Evolutionary conservation across 2,888 invertebrate genomes (phyloP).

Genomic region (Parapristionchus giblindavisi): DNA sequence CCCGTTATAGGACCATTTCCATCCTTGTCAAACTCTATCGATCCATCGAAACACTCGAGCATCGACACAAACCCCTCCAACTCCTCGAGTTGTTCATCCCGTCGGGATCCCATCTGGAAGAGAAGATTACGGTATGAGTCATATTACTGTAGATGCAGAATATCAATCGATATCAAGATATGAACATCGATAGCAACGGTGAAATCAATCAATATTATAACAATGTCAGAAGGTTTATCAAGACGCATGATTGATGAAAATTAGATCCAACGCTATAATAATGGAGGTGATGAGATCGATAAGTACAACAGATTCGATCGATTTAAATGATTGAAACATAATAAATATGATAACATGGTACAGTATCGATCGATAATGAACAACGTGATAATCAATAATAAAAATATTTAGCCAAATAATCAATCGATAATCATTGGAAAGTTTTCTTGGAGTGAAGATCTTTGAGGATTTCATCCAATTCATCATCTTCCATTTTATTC

Average conservation of each 20-base stretch:
- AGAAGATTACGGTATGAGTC: background rate
- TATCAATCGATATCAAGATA: background rate
- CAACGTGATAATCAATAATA: background rate
- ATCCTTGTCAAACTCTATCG: background rate
- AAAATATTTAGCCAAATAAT: slow-evolving; percentile 10
- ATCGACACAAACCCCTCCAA: slow-evolving; percentile 6
- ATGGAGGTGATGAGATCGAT: too few species aligned
- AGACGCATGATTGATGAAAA: too few species aligned
- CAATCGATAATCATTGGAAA: slow-evolving; percentile 77
- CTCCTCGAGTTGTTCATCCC: slow-evolving; percentile 19
- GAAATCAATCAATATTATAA: background rate
- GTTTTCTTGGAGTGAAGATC: slow-evolving; percentile 98
- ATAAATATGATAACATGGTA: background rate
- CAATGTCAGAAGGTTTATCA: background rate
- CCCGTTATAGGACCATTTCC: background rate
- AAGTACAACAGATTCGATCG: too few species aligned
- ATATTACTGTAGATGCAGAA: background rate
- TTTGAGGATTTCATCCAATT: slow-evolving; percentile 91
- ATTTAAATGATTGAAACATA: background rate
- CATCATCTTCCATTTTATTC: slow-evolving; percentile 96
- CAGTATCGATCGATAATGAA: background rate
- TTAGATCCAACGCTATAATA: too few species aligned
- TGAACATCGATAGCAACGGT: background rate
- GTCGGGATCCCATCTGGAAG: slow-evolving; percentile 9
- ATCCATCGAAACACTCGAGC: slow-evolving; percentile 31